These are phyloP conservation scores for Pseudorhombus dupliciocellatus DNA, from an alignment of 2,113 vertebrate species.

Conservation along the genomic window DNA sequence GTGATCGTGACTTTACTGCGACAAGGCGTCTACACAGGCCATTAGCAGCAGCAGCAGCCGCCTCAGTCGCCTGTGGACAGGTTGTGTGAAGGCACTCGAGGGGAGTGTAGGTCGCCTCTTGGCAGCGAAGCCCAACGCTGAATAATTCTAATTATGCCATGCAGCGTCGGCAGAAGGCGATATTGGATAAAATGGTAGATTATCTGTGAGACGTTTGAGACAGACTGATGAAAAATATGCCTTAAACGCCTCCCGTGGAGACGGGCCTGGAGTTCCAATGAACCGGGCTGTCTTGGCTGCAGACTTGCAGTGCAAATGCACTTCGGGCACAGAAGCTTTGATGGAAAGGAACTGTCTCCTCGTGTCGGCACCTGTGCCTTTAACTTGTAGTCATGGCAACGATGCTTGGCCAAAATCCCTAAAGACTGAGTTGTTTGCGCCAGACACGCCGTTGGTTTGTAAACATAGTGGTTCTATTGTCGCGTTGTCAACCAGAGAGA, in stretches of 20 bases:
- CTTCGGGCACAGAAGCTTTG: neutral
- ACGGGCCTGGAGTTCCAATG: neutral
- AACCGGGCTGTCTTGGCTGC: neutral
- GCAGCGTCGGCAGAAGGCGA: too few species aligned
- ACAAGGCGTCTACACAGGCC: neutral
- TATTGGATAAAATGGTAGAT: neutral
- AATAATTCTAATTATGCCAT: neutral
- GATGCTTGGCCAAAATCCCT: neutral
- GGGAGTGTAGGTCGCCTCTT: neutral
- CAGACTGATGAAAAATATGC: neutral
- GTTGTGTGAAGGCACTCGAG: neutral
- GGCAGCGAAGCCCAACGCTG: neutral
- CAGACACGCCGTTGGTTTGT: slow-evolving; percentile 1
- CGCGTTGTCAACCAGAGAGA: slow-evolving; percentile 42
- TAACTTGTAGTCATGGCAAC: slow-evolving; percentile 15
- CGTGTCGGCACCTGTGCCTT: too few species aligned
- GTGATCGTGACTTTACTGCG: neutral
- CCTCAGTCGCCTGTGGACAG: too few species aligned
- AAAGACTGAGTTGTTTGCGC: neutral
- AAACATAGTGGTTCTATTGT: neutral
- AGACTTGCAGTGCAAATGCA: neutral
- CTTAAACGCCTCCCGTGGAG: neutral
- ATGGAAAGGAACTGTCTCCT: neutral
- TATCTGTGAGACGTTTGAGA: neutral
- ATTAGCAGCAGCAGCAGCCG: neutral